These are phyloP conservation scores for Alaudala cheleensis DNA, from an alignment of 2,113 vertebrate genomes.

Conservation along the genomic window DNA sequence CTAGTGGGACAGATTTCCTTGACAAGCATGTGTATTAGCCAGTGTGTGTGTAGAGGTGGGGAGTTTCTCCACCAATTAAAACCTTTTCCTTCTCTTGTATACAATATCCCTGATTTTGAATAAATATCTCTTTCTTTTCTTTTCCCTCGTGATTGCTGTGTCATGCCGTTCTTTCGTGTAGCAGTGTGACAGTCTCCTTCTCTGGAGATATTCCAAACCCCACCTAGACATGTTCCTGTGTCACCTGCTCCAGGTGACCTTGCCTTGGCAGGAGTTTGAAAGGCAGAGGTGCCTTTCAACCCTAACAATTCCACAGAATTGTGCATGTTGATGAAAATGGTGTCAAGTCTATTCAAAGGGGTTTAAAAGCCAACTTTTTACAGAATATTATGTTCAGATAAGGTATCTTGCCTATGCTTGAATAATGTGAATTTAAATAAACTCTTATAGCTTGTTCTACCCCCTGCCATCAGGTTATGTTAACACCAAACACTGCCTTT, in stretches of 20 bases:
- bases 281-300: neutral
- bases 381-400: neutral
- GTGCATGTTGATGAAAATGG: neutral
- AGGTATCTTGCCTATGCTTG: neutral
- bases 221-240: neutral
- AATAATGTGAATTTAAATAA: neutral
- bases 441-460: neutral
- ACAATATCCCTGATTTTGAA: too few species aligned
- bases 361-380: neutral
- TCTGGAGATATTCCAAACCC: neutral
- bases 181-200: too few species aligned
- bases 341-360: neutral
- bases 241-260: neutral
- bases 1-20: too few species aligned
- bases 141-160: too few species aligned
- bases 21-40: too few species aligned
- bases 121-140: too few species aligned
- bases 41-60: too few species aligned
- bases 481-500: neutral
- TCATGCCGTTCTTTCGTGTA: too few species aligned
- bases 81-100: too few species aligned
- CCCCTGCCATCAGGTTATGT: rapidly evolving
- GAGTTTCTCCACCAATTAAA: too few species aligned
- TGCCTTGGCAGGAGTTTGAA: neutral
- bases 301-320: neutral